Evolutionary conservation across 2,113 vertebrate species (phyloP).

Genomic region (Solea senegalensis): DNA sequence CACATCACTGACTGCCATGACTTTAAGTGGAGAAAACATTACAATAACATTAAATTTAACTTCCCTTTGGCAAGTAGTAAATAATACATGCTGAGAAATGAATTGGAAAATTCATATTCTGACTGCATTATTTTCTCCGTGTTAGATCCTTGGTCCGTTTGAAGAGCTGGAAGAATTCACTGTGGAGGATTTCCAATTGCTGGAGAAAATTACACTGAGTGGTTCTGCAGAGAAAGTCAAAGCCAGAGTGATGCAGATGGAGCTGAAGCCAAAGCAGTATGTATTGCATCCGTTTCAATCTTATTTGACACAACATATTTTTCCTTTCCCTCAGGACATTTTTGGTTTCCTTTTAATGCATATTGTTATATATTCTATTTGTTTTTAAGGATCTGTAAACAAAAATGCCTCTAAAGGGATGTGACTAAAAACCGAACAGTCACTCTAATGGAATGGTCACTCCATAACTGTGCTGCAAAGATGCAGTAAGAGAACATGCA

Average conservation of each 20-base stretch:
- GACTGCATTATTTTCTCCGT: constrained; percentile 44
- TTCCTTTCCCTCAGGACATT: not conserved
- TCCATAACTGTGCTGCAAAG: too few species aligned
- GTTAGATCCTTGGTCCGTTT: constrained; percentile 88
- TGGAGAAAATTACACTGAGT: constrained; percentile 89
- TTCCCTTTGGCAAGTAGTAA: constrained; percentile 36
- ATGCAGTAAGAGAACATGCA: too few species aligned
- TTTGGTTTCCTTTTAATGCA: not conserved
- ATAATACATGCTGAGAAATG: constrained; percentile 53
- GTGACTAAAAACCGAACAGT: too few species aligned
- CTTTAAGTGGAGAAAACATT: constrained; percentile 52
- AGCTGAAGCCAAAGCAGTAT: constrained; percentile 78
- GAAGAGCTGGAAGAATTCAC: constrained; percentile 83
- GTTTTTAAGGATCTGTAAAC: not conserved
- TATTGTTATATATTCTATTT: not conserved
- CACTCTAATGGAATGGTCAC: too few species aligned
- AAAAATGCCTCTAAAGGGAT: not conserved
- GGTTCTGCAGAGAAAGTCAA: constrained; percentile 88
- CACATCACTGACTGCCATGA: constrained; percentile 20
- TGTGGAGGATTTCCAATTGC: constrained; percentile 90
- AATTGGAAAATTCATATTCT: constrained; percentile 37
- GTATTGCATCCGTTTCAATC: constrained; percentile 34
- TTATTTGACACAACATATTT: not conserved
- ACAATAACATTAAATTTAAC: constrained; percentile 53
- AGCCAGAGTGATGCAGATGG: constrained; percentile 88